These are phyloP conservation scores for Caracal caracal DNA, from an alignment of 2,113 vertebrate genomes.

Conservation along the genomic window DNA sequence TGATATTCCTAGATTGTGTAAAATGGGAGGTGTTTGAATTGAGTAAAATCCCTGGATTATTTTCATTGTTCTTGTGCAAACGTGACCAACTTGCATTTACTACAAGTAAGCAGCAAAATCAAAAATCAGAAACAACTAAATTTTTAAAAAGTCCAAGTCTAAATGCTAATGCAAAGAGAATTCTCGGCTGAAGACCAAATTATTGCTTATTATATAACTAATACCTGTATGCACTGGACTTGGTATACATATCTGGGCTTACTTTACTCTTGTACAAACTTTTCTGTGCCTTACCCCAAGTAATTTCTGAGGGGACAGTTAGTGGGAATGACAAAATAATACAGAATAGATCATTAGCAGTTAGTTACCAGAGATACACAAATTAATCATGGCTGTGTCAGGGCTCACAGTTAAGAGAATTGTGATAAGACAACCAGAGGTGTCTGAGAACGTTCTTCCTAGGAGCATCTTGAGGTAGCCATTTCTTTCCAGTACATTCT, in stretches of 20 bases:
- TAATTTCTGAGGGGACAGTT: slow-evolving; percentile 11
- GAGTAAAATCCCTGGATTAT: neutral
- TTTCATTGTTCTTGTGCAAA: neutral
- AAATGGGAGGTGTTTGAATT: slow-evolving; percentile 5
- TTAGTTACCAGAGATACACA: neutral
- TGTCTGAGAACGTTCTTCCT: neutral
- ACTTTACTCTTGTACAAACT: neutral
- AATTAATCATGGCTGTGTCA: neutral
- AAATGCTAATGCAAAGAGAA: neutral
- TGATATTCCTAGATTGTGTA: neutral
- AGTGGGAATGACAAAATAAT: neutral
- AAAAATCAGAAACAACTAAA: neutral
- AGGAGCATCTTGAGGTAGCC: neutral
- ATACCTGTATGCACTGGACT: neutral
- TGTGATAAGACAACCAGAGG: neutral
- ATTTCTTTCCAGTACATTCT: neutral
- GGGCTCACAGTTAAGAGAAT: neutral
- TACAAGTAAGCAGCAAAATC: neutral
- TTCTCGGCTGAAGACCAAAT: neutral
- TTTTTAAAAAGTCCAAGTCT: neutral
- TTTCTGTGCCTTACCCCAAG: neutral
- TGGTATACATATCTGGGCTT: neutral
- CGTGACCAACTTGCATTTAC: neutral
- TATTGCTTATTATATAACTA: neutral
- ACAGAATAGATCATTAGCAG: neutral